Evolutionary conservation across 2,888 invertebrate genomes (phyloP).

Genomic region (Drosophila mettleri): DNA sequence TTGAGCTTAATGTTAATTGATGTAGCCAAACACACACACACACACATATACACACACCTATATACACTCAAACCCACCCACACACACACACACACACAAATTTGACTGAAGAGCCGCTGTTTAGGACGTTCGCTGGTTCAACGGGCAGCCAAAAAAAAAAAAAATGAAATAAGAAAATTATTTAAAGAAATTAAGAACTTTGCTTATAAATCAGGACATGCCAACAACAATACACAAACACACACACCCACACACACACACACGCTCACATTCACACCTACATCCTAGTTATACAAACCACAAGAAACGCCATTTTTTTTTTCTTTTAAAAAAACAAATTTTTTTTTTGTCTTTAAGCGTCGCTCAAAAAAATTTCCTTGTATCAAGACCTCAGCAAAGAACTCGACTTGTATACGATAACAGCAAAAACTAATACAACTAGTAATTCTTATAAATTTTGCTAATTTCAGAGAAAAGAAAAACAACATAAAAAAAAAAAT

Average conservation of each 20-base stretch:
- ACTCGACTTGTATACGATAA: conserved; percentile 7
- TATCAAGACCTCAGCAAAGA: conserved; percentile 5
- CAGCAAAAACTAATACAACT: background rate
- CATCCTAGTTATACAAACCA: conserved; percentile 6
- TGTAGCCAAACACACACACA: conserved; percentile 4
- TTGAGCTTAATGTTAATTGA: conserved; percentile 13
- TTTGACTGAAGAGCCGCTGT: conserved; percentile 24
- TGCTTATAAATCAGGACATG: conserved; percentile 1
- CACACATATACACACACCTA: background rate
- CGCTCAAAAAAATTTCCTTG: conserved; percentile 26
- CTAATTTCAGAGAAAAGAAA: conserved; percentile 5
- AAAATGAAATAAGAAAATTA: too few relatives aligned
- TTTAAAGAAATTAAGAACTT: background rate
- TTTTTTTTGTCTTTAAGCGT: conserved; percentile 16
- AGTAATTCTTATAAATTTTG: conserved; percentile 11
- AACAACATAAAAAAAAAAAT: background rate
- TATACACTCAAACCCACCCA: background rate
- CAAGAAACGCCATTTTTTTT: conserved; percentile 1
- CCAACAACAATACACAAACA: background rate
- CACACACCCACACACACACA: background rate
- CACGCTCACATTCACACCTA: background rate
- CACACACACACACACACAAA: background rate
- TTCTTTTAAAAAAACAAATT: background rate
- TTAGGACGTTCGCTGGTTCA: conserved; percentile 11
- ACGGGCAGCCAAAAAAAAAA: conserved; percentile 4